Evolutionary conservation across 2,113 vertebrate species (phyloP), one percentile per base, ranked within the genome.

Genomic region (Syngnathoides biaculeatus): DNA sequence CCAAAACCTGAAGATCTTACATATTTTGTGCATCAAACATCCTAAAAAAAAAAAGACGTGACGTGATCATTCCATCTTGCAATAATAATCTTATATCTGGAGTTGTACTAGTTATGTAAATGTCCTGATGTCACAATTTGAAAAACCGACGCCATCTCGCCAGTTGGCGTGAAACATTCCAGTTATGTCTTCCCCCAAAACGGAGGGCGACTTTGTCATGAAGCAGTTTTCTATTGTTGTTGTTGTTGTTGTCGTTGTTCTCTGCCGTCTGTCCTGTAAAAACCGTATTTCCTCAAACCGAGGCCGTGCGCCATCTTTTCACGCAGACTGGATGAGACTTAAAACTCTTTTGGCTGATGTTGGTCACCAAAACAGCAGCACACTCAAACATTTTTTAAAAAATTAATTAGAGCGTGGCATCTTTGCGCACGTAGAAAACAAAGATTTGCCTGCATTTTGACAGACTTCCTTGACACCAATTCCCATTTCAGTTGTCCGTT

Each of bases 121-220:
- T 40, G 38, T 61, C 35, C 42, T n/a, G 38, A 61, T 61, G 58
- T 61, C 38, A 59, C 55, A n/a, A 35, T 59, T 39, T 59, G 17
- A 38, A 55, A 55, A 55, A 55, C 22, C 14, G 52, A 12, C 52
- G 52, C 52, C 24, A 0, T 19, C 45, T 26, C 11, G 53, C 53
- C 4, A 55, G 30, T 30, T 42, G 35, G 20, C 60, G n/a, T 62
- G 60, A 62, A 62, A 43, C 60, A 43, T 62, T 62, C 60, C 40
- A 43, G 43, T 14, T 13, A 35, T 43, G 60, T 62, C 39, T 43
- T 43, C 40, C 39, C 39, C n/a, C 22, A 24, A 62, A 62, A 24
- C 4, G 40, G 60, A 62, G 3, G 40, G 26, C 22, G 13, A 1
- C 2, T 62, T 62, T 62, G 55, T 15, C 52, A 26, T 24, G 24